phyloP scores from a whole-genome alignment of 2,888 invertebrate species.

The Calameuta idolon region DNA sequence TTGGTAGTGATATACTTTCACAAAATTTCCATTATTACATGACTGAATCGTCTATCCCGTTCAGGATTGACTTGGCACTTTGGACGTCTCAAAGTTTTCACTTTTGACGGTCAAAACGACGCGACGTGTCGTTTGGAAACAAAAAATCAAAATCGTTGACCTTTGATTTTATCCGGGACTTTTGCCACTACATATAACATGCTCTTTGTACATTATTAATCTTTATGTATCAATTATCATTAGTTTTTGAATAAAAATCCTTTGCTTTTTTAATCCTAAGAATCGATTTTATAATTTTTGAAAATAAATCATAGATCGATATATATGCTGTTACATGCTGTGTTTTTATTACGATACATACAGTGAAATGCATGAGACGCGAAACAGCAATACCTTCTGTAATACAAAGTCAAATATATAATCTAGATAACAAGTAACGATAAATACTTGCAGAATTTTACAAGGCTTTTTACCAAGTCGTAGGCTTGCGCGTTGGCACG shows the following conservation, averaged over 20 bases:
- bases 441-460: constrained; percentile 28
- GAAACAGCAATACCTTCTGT: constrained; percentile 37
- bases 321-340: constrained; percentile 7
- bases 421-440: constrained; percentile 42
- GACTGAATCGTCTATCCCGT: background rate
- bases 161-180: constrained; percentile 19
- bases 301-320: background rate
- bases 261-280: background rate
- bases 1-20: background rate
- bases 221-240: background rate
- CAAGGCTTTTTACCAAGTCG: background rate
- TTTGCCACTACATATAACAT: constrained; percentile 1
- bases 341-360: constrained; percentile 46
- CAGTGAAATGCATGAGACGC: constrained; percentile 42
- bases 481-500: background rate
- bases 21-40: background rate
- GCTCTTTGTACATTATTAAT: background rate
- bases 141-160: constrained; percentile 31
- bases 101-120: background rate
- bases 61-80: background rate
- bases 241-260: background rate
- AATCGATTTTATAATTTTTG: background rate
- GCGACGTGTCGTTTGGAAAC: background rate
- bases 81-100: background rate
- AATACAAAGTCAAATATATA: constrained; percentile 26